Base-by-base conservation (phyloP, 2,113 vertebrate species). In the Tragelaphus imberbis region DNA sequence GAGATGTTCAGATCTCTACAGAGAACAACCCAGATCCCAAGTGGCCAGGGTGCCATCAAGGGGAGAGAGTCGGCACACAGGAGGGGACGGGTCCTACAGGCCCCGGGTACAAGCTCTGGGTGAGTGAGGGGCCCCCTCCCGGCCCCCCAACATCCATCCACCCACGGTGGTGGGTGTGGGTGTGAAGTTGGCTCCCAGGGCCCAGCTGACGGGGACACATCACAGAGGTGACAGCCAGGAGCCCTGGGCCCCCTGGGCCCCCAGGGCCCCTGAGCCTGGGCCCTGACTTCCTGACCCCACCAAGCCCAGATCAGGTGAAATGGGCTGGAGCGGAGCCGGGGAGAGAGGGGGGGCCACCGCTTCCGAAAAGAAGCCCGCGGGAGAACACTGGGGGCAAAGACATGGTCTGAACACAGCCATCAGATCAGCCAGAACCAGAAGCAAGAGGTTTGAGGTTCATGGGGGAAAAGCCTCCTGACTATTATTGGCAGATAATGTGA, bases 71-170 rank as follows among this genome's bases (percentile, higher is more conserved):
- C 51, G 16, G 5, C 8, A 14, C 8, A 44, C 75, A 61, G 21
- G 12, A 80, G 56, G 40, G 28, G n/a, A 15, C 23, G 28, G 2
- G 36, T 79, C 68, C 36, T 33, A 21, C 68, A 90, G 53, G 56
- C 75, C 75, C 55, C 1, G 30, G 75, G 2, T 3, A 2, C 58
- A 33, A 49, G 13, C 13, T 80, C 7, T 33, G 28, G 28, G 53
- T 27, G 55, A 14, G n/a, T 1, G 2, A 13, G 10, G 17, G 71
- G 13, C 28, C 47, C n/a, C 30, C 21, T 68, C 33, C 55, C 12
- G 0, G 5, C 2, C 30, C 5, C 30, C 12, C 23, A 2, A 27
- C 1, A 0, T 44, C 28, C 36, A 21, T 36, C 30, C 65, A 44
- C 51, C 84, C 51, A 21, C 4, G 0, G 33, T 4, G 5, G 51